Evolutionary conservation across 2,888 invertebrate genomes (phyloP).

Genomic region (Eucriotettix oculatus): DNA sequence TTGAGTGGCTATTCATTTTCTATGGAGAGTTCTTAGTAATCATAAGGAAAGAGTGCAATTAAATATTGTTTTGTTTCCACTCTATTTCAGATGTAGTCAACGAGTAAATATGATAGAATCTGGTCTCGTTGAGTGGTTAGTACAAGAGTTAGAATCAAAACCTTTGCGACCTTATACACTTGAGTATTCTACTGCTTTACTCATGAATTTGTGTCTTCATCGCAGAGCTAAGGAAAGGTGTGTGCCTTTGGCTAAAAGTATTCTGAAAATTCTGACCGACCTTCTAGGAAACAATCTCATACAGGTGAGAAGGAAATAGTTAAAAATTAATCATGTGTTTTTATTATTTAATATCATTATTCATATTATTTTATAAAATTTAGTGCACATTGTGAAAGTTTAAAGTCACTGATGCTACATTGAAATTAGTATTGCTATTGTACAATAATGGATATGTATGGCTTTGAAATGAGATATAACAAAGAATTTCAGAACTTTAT

Average conservation of each 20-base stretch:
- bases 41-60: too few species aligned
- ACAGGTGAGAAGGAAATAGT: conserved; percentile 1
- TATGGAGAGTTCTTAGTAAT: neutral
- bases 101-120: conserved; percentile 41
- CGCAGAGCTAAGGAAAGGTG: conserved; percentile 28
- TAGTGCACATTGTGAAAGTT: too few species aligned
- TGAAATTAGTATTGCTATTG: too few species aligned
- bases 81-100: conserved; percentile 31
- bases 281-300: conserved; percentile 20
- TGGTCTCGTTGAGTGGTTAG: conserved; percentile 43
- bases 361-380: neutral
- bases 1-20: too few species aligned
- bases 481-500: too few species aligned
- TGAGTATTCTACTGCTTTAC: conserved; percentile 46
- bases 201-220: conserved; percentile 50
- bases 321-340: too few species aligned
- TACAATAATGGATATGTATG: too few species aligned
- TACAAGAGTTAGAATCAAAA: conserved; percentile 16
- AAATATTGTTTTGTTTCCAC: conserved; percentile 4
- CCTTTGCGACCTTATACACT: conserved; percentile 35
- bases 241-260: conserved; percentile 20
- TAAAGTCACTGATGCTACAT: too few species aligned
- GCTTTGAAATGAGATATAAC: too few species aligned
- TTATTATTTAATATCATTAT: conserved; percentile 4
- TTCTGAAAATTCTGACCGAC: conserved; percentile 26